Evolutionary conservation across 2,888 invertebrate genomes (phyloP), one percentile per base, ranked within the genome.

Genomic region (Mylabris sibirica): DNA sequence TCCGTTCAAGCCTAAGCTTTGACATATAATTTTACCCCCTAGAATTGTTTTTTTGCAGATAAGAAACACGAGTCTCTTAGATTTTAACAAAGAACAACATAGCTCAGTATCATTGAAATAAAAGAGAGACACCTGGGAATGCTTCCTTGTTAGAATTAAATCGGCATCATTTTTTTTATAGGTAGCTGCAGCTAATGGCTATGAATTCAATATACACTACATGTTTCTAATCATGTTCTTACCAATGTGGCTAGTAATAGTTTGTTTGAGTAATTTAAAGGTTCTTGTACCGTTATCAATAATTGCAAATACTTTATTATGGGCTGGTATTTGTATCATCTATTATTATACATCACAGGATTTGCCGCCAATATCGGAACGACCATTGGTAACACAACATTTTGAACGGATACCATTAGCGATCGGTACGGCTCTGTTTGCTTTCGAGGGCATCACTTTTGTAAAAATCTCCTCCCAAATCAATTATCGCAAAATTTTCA

Each of bases 361-460:
- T 76, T 84, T 95, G 59, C 93, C 93, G 0, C 82, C 90, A 0
- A 82, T 90, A 0, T 76, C 83, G 0, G 85, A 88, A 44, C 87
- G 92, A 70, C 82, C 81, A 0, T 88, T 88, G 71, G 83, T 91
- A 11, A 17, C 14, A 20, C 1, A 22, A 11, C 6, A 64, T 17
- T 2, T 22, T 9, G 26, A 57, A 22, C 49, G 41, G 24, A 14
- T 93, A 66, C 96, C 97, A 0, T 86, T 97, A 6, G 97, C 92
- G 83, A 96, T 98, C 80, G 97, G 97, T 63, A 97, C 96, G 0
- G 94, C 94, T 35, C 91, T 98, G 70, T 98, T 94, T 83, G 93
- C 97, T 5, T 97, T 97, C 26, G 98, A 98, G 86, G 97, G 96
- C 67, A 97, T 97, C 73, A 92, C 92, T 63, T 84, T 94, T 87